Conservation (phyloP, 2,797 vertebrate species). For the Sorex maritimensis region DNA sequence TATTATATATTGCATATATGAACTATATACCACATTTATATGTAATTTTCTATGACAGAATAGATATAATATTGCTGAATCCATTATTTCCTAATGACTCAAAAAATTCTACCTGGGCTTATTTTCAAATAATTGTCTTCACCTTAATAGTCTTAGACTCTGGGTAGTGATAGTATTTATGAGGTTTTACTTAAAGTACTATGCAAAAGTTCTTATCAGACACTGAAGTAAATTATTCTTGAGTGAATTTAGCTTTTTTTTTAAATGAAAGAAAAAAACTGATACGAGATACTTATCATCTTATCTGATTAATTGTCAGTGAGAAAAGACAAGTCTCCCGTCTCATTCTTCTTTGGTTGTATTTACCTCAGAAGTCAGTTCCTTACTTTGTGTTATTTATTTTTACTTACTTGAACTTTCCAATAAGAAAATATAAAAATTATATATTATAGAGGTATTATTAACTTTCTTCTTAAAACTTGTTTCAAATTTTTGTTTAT, state of each 20-base stretch:
- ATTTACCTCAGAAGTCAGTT: background rate
- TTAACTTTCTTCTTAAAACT: background rate
- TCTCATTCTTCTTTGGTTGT: background rate
- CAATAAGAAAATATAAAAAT: background rate
- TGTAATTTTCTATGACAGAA: conserved; percentile 15
- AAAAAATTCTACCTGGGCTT: background rate
- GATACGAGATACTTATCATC: background rate
- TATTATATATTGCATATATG: no score
- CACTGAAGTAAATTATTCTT: background rate
- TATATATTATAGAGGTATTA: background rate
- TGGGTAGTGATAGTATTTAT: background rate
- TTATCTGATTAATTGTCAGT: background rate
- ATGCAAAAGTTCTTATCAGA: background rate
- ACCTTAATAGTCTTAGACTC: background rate
- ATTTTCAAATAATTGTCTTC: background rate
- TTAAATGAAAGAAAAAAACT: background rate
- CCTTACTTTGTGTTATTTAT: background rate
- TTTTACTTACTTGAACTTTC: background rate
- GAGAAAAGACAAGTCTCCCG: background rate
- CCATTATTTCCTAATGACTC: background rate
- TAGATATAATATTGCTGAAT: background rate
- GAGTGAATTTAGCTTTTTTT: background rate
- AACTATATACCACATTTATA: no score
- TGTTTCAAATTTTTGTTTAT: background rate
- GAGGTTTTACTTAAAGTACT: background rate